Evolutionary conservation across 1,140 invertebrate genomes (phyloP).

Genomic region (Popillia japonica): DNA sequence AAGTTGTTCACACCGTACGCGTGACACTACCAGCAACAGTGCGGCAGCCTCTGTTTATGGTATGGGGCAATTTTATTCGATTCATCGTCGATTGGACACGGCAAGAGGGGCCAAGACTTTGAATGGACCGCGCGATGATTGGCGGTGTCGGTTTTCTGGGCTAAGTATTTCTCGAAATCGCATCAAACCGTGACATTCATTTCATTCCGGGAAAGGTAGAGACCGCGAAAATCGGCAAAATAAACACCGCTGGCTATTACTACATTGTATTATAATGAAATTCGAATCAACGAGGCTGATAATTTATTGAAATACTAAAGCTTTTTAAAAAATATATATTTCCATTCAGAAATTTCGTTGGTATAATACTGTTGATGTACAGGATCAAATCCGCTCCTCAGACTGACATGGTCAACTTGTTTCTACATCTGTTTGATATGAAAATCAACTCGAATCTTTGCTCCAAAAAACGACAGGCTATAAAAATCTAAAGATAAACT

Average conservation of each 20-base stretch:
- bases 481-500: too few species aligned
- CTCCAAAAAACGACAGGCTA: too few species aligned
- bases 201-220: not conserved
- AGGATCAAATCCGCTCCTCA: too few species aligned
- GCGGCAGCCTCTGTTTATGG: constrained; percentile 8
- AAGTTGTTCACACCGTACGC: not conserved
- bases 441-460: too few species aligned
- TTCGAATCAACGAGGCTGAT: too few species aligned
- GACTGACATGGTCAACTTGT: too few species aligned
- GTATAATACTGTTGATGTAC: too few species aligned
- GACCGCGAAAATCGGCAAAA: not conserved
- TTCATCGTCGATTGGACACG: constrained; percentile 9
- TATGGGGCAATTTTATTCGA: constrained; percentile 8
- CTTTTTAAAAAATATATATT: too few species aligned
- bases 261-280: too few species aligned
- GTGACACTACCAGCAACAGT: not conserved
- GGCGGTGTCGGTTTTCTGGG: not conserved
- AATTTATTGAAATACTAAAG: too few species aligned
- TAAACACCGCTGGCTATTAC: not conserved
- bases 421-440: too few species aligned
- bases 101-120: not conserved
- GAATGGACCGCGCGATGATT: not conserved
- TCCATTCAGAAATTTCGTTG: too few species aligned
- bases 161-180: not conserved
- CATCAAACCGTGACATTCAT: constrained; percentile 10